A percentile compares a stretch with the other conserved stretches of the same genome.
phyloP scores from a whole-genome alignment of 2,113 vertebrate genomes.

The Speoplatyrhinus poulsoni region DNA sequence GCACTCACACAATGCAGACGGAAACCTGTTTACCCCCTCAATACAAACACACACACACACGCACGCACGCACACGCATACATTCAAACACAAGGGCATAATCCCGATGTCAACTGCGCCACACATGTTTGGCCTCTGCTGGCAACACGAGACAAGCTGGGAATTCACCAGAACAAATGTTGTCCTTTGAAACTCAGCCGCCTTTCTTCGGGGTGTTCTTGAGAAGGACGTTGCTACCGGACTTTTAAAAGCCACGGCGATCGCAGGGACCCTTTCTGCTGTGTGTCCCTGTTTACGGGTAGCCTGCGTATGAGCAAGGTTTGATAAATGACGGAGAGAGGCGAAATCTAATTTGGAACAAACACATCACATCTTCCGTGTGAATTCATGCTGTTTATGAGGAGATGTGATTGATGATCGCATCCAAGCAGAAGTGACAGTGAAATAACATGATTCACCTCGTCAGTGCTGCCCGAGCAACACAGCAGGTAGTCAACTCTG shows the following conservation, averaged over 20 bases:
- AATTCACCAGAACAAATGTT: constrained; percentile 49
- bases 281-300: constrained; percentile 15
- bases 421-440: constrained; percentile 58
- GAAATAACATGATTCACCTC: constrained; percentile 70
- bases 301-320: constrained; percentile 30
- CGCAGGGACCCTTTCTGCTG: constrained; percentile 20
- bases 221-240: constrained; percentile 51
- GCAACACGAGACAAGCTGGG: constrained; percentile 18
- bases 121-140: constrained; percentile 26
- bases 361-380: constrained; percentile 58
- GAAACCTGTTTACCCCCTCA: not conserved
- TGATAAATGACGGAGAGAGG: constrained; percentile 58
- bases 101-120: constrained; percentile 8
- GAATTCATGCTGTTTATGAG: constrained; percentile 68
- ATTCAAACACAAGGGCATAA: constrained; percentile 18
- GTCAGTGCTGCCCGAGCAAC: constrained; percentile 47
- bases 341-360: constrained; percentile 68
- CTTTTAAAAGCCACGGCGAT: constrained; percentile 8
- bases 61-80: not conserved
- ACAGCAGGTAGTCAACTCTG: constrained; percentile 41
- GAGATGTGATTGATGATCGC: constrained; percentile 65
- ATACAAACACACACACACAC: not conserved
- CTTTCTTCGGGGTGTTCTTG: not conserved
- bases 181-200: constrained; percentile 47
- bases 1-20: constrained; percentile 5